Percentiles rank a stretch among this genome's conserved stretches.
phyloP scores from a whole-genome alignment of 2,888 invertebrate species.

The Phortica okadai region DNA sequence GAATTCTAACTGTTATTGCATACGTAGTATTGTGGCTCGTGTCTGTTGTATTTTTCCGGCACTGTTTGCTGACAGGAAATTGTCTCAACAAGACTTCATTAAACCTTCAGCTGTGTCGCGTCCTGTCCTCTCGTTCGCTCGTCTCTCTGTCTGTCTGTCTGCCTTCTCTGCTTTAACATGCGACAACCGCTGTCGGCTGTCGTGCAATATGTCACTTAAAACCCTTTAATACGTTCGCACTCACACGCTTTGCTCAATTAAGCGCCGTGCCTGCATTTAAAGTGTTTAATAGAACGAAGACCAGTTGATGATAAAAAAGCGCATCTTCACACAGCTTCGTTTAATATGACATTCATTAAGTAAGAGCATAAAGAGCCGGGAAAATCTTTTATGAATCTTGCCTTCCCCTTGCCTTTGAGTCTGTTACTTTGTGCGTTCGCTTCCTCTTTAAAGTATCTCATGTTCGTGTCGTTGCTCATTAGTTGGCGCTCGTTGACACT shows the following conservation, averaged over 20 bases:
- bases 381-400: constrained; percentile 24
- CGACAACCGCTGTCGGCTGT: background rate
- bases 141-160: background rate
- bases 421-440: constrained; percentile 21
- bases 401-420: background rate
- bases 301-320: background rate
- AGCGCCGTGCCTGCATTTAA: constrained; percentile 18
- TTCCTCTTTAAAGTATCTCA: constrained; percentile 29
- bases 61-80: constrained; percentile 18
- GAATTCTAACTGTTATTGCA: background rate
- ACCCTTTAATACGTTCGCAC: background rate
- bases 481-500: constrained; percentile 55
- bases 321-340: background rate
- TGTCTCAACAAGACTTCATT: constrained; percentile 26
- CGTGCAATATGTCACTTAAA: background rate
- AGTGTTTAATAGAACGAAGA: background rate
- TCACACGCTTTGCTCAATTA: constrained; percentile 15
- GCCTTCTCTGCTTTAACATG: background rate
- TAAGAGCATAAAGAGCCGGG: background rate
- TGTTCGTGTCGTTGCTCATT: constrained; percentile 46
- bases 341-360: constrained; percentile 9
- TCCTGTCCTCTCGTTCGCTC: background rate
- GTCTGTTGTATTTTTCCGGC: constrained; percentile 4
- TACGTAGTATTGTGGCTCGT: background rate
- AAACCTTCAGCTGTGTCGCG: constrained; percentile 5